A percentile compares a stretch with the other conserved stretches of the same genome.
Conservation (phyloP, 2,888 invertebrate genomes). For the Mimachlamys varia region DNA sequence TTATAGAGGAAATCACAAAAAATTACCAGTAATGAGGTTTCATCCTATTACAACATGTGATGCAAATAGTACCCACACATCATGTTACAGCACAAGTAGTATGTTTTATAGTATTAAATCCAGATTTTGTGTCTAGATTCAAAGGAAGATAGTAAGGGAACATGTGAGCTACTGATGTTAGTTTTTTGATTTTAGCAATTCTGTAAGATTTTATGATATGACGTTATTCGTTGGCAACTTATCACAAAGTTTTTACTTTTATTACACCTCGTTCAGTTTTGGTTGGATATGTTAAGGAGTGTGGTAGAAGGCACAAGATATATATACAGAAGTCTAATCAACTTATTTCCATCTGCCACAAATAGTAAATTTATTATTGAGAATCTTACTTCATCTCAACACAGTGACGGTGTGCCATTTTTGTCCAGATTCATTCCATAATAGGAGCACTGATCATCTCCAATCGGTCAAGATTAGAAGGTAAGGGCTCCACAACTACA, state of each 20-base stretch:
- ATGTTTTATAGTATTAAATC: neutral
- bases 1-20: neutral
- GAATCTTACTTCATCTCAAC: conserved; percentile 26
- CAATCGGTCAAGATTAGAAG: conserved; percentile 22
- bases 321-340: neutral
- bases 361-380: neutral
- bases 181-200: neutral
- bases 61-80: neutral
- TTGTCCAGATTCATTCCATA: neutral
- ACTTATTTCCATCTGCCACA: neutral
- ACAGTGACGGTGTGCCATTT: conserved; percentile 25
- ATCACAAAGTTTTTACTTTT: neutral
- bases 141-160: neutral
- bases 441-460: conserved; percentile 25
- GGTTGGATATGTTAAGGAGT: neutral
- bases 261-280: neutral
- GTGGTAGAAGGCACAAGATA: neutral
- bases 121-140: neutral
- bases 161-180: neutral
- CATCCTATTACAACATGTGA: too few relatives aligned
- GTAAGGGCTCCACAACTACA: neutral
- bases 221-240: too few relatives aligned
- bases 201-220: too few relatives aligned
- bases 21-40: too few relatives aligned
- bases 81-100: neutral